Percentiles rank a stretch among this genome's conserved stretches.
These are phyloP conservation scores for Dasyprocta punctata DNA, from an alignment of 2,113 vertebrate genomes.

Conservation along the genomic window DNA sequence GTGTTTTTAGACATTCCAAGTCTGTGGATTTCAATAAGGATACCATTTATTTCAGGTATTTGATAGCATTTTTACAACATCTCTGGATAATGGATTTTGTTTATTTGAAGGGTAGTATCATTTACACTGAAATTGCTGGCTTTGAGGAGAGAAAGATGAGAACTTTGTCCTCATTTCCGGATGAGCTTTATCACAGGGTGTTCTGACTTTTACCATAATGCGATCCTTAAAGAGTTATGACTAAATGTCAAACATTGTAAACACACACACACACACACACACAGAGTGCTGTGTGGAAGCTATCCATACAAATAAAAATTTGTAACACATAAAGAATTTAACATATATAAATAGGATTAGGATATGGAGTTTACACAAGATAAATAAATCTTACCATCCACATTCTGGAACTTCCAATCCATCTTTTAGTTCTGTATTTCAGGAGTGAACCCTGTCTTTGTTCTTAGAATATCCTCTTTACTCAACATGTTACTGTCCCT, in stretches of 20 bases:
- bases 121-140: neutral
- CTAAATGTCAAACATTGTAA: neutral
- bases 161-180: neutral
- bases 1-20: neutral
- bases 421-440: neutral
- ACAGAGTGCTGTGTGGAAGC: neutral
- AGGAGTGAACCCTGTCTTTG: neutral
- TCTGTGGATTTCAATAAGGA: constrained; percentile 4
- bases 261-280: neutral
- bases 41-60: neutral
- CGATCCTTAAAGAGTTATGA: neutral
- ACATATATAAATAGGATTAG: neutral
- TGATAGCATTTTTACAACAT: neutral
- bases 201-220: neutral
- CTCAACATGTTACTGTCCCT: neutral
- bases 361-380: neutral
- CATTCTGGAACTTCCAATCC: neutral
- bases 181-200: neutral
- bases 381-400: neutral
- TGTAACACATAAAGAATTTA: neutral
- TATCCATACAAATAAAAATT: neutral
- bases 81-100: neutral
- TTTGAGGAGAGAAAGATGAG: neutral
- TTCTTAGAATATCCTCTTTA: neutral
- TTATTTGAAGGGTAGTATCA: constrained; percentile 2